phyloP scores from a whole-genome alignment of 2,113 vertebrate genomes.

The Nerophis ophidion region DNA sequence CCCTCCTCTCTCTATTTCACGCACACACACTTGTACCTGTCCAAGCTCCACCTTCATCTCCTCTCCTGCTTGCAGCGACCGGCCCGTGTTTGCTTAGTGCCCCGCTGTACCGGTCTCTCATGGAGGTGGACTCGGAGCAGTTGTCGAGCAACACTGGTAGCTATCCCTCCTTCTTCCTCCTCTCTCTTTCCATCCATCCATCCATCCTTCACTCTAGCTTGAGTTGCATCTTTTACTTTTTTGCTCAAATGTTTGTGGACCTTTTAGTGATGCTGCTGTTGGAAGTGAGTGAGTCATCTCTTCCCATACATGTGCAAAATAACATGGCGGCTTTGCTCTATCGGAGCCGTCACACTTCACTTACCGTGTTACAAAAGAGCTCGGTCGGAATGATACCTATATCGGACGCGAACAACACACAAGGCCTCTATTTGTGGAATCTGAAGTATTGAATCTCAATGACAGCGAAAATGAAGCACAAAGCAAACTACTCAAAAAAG shows the following conservation, averaged over 20 bases:
- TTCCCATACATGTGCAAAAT: no score
- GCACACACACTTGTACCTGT: slow-evolving; percentile 31
- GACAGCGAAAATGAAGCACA: no score
- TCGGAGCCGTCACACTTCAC: no score
- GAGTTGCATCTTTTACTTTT: slow-evolving; percentile 14
- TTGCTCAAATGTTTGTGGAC: background rate
- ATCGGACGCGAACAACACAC: no score
- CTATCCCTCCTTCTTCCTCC: slow-evolving; percentile 45
- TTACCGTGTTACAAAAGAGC: no score
- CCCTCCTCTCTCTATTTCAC: slow-evolving; percentile 1
- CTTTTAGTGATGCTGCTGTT: no score
- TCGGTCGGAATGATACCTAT: no score
- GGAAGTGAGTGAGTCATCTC: no score
- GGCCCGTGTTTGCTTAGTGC: slow-evolving; percentile 58
- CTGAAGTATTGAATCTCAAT: no score
- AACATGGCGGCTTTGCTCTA: no score
- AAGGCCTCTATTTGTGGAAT: no score
- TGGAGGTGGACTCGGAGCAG: slow-evolving; percentile 64
- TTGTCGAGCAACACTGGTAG: slow-evolving; percentile 61
- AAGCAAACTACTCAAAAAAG: no score
- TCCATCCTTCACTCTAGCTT: slow-evolving; percentile 42
- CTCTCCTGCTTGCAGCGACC: slow-evolving; percentile 41
- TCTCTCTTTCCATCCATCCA: slow-evolving; percentile 29
- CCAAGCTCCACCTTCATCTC: slow-evolving; percentile 50
- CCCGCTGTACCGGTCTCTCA: slow-evolving; percentile 70